Base-by-base conservation (phyloP, 2,888 invertebrate genomes). In the Lasiommata megera region DNA sequence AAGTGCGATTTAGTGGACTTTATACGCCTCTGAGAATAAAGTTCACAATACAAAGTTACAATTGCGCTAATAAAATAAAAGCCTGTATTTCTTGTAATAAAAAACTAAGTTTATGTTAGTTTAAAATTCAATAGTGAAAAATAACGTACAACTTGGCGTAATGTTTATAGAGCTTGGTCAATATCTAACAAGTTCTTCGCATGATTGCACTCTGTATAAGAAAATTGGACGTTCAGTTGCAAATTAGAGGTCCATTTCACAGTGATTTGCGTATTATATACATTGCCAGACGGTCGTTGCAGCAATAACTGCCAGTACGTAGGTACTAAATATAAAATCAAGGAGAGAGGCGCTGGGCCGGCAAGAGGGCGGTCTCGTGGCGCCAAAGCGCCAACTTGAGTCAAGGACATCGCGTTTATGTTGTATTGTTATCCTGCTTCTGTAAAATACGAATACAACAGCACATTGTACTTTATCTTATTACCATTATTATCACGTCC, bases 241-340 rank as follows among this genome's bases (percentile, higher is more conserved):
- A 60, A 64, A 69, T 66, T 60, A 60, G 60, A 65, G 57, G 70
- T 66, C 71, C 73, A 74, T 78, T 74, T 67, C 67, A 68, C 66
- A 69, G 67, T 71, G 68, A 80, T 79, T 78, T 75, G 68, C 67
- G 68, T 66, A 72, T 78, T 77, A 77, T 77, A n/a, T n/a, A 78
- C 76, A 78, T 76, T 73, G 73, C 69, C 50, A 58, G 67, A 67
- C 69, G 65, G 66, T 70, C 72, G 72, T 69, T 73, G 67, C 58
- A 64, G 67, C 52, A 62, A 63, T 62, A 46, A 46, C 29, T 29
- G 23, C 23, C 23, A 5, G 23, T 23, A 31, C 5, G 31, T 31
- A 34, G 11, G 3, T 29, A 72, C 76, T 77, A 76, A 77, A 78
- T 74, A 74, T 77, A 76, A 69, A 68, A 18, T 36, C 66, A 56